These are phyloP conservation scores for Thryonomys swinderianus DNA, from an alignment of 2,113 vertebrate species.

Conservation along the genomic window DNA sequence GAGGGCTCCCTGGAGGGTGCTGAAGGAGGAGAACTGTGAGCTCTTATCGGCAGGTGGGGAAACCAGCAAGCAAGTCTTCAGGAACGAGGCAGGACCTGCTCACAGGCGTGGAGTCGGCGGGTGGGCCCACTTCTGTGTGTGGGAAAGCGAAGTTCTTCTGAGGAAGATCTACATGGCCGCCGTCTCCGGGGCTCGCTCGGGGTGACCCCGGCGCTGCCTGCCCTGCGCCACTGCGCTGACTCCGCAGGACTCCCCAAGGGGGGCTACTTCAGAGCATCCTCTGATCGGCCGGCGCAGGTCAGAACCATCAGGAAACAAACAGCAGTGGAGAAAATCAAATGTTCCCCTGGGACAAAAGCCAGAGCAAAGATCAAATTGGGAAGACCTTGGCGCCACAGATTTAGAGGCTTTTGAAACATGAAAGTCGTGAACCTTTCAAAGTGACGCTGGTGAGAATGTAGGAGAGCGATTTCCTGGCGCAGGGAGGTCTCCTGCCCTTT, in stretches of 20 bases:
- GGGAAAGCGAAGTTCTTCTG: neutral
- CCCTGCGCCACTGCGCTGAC: accelerated
- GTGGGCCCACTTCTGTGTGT: accelerated
- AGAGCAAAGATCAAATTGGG: neutral
- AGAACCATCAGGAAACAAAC: conserved; percentile 42
- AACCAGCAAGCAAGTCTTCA: neutral
- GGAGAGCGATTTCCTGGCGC: neutral
- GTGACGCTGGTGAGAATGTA: accelerated
- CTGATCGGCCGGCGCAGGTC: conserved; percentile 14
- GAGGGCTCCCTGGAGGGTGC: neutral
- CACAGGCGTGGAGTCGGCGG: neutral
- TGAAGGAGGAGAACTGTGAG: neutral
- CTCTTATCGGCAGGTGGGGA: neutral
- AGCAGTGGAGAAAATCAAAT: neutral
- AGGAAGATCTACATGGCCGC: neutral
- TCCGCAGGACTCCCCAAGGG: neutral
- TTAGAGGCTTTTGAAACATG: neutral
- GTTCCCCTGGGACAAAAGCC: neutral
- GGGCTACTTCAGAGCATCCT: neutral
- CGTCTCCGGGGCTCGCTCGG: neutral
- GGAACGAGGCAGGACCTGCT: neutral
- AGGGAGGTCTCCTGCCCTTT: accelerated
- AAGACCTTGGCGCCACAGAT: neutral
- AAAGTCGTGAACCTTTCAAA: neutral
- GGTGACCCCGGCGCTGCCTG: accelerated